A percentile compares a stretch with the other conserved stretches of the same genome.
These are phyloP conservation scores for Brenthis hecate DNA, from an alignment of 2,888 invertebrate genomes.

Conservation along the genomic window DNA sequence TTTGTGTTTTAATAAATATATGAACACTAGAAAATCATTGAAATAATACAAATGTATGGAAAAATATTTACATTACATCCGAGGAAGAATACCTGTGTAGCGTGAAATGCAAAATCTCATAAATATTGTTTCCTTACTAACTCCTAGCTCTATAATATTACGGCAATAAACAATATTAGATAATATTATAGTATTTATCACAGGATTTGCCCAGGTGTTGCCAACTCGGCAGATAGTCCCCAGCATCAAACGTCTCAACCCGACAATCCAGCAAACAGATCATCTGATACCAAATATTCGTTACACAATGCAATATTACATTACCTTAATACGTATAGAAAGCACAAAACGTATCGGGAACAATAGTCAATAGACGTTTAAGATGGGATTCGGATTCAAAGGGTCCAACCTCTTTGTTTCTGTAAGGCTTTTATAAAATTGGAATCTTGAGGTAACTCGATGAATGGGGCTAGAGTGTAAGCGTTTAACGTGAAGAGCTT, in stretches of 20 bases:
- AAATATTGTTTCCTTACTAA: too few relatives aligned
- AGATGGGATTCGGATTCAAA: slow-evolving; percentile 77
- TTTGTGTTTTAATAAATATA: too few relatives aligned
- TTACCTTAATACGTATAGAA: slow-evolving; percentile 60
- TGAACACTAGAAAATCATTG: too few relatives aligned
- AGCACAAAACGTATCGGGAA: slow-evolving; percentile 58
- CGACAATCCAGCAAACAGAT: slow-evolving; percentile 48
- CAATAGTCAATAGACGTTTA: slow-evolving; percentile 74
- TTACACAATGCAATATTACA: slow-evolving; percentile 72
- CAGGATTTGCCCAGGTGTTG: slow-evolving; percentile 39
- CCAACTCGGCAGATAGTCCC: slow-evolving; percentile 30
- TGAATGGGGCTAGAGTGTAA: slow-evolving; percentile 46
- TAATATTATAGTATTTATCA: too few relatives aligned
- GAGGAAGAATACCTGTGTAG: too few relatives aligned
- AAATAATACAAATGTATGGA: too few relatives aligned
- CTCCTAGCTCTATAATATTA: too few relatives aligned
- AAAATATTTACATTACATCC: too few relatives aligned
- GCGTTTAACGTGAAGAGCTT: slow-evolving; percentile 27
- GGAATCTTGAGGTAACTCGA: slow-evolving; percentile 62
- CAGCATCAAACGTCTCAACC: background rate
- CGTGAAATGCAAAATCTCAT: too few relatives aligned
- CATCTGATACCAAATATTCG: slow-evolving; percentile 62
- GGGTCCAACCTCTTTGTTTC: slow-evolving; percentile 68
- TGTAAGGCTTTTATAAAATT: slow-evolving; percentile 64
- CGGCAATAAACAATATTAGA: too few relatives aligned